These are phyloP conservation scores for Scaptomyza pallida DNA, from an alignment of 1,140 invertebrate species.

Conservation along the genomic window DNA sequence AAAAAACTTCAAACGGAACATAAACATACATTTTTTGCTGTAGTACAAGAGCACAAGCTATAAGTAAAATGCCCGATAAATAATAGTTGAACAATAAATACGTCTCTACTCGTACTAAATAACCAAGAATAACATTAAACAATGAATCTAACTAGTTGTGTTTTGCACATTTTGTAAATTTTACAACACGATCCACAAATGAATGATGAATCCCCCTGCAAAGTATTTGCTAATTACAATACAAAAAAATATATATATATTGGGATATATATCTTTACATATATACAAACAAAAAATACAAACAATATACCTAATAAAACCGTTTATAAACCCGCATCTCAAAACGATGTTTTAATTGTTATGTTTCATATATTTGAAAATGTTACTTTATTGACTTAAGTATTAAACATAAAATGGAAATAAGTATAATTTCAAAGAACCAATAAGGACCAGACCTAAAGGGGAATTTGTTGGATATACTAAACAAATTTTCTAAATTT, in stretches of 20 bases:
- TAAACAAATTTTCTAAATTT: no score
- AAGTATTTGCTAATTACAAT: conserved; percentile 55
- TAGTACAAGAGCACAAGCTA: conserved; percentile 40
- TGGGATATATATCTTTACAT: conserved; percentile 21
- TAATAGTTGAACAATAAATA: conserved; percentile 63
- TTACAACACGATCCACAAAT: conserved; percentile 65
- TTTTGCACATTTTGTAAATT: conserved; percentile 82
- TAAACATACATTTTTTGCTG: conserved; percentile 29
- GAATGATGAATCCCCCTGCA: conserved; percentile 44
- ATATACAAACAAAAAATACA: conserved; percentile 60
- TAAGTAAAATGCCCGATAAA: conserved; percentile 45
- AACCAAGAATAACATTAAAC: conserved; percentile 45
- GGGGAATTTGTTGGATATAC: no score
- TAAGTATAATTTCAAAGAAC: neutral
- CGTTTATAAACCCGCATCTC: conserved; percentile 68
- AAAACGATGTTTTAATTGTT: conserved; percentile 9
- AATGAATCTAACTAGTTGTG: conserved; percentile 69
- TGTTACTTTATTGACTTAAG: conserved; percentile 16
- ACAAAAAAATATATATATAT: conserved; percentile 37
- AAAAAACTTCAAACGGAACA: conserved; percentile 3
- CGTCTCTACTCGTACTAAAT: conserved; percentile 31
- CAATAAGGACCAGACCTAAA: neutral
- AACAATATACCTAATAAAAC: conserved; percentile 74
- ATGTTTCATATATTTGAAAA: conserved; percentile 46
- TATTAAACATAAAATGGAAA: neutral